Conservation (phyloP, 2,797 vertebrate genomes). For the Diglossa cyanea region DNA sequence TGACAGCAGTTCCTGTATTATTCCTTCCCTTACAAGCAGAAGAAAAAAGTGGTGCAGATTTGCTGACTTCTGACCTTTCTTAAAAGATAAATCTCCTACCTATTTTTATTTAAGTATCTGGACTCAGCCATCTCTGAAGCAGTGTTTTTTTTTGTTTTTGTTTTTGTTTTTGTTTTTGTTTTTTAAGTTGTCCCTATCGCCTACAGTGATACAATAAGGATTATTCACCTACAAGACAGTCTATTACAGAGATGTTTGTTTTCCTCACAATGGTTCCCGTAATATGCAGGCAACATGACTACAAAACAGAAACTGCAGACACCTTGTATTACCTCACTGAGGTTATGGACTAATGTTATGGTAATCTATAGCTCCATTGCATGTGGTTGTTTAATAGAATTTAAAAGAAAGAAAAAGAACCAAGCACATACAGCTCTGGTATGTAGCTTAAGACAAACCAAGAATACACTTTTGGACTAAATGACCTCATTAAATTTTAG, state of each 20-base stretch:
- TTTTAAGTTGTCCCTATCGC: neutral
- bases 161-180: neutral
- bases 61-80: neutral
- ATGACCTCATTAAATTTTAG: constrained; percentile 72
- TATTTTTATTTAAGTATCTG: neutral
- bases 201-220: neutral
- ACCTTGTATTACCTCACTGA: constrained; percentile 40
- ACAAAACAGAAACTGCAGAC: constrained; percentile 45
- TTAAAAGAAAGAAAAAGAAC: neutral
- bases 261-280: neutral
- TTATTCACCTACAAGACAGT: neutral
- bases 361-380: constrained; percentile 65
- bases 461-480: constrained; percentile 64
- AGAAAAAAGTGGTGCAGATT: neutral
- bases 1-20: neutral
- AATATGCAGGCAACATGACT: constrained; percentile 30
- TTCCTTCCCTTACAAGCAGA: neutral
- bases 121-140: neutral
- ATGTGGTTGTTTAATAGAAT: constrained; percentile 50
- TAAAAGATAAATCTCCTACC: neutral
- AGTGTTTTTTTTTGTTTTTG: neutral
- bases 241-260: neutral
- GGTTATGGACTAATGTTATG: constrained; percentile 58
- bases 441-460: constrained; percentile 60
- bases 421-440: neutral